phyloP scores from a whole-genome alignment of 2,888 invertebrate species.

The Tiliacea citrago region DNA sequence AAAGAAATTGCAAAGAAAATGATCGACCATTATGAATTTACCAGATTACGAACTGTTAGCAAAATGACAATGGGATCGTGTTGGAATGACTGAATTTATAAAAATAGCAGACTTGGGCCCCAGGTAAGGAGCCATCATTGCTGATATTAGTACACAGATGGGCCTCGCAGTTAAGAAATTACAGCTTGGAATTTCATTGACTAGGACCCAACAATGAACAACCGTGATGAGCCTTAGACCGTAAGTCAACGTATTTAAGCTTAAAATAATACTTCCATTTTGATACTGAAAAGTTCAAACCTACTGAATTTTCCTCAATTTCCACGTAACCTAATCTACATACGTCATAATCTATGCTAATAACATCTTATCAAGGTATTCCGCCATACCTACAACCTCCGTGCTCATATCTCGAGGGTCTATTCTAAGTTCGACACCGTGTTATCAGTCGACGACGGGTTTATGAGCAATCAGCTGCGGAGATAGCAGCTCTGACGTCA shows the following conservation, averaged over 20 bases:
- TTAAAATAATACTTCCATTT: background rate
- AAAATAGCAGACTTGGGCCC: too few species aligned
- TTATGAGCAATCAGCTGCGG: slow-evolving; percentile 81
- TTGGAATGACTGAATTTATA: too few species aligned
- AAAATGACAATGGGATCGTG: too few species aligned
- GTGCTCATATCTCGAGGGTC: slow-evolving; percentile 59
- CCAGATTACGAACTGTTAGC: too few species aligned
- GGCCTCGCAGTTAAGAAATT: too few species aligned
- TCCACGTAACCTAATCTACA: slow-evolving; percentile 35
- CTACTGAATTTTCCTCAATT: slow-evolving; percentile 19
- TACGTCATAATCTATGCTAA: slow-evolving; percentile 58
- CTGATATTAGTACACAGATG: background rate
- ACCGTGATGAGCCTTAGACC: background rate
- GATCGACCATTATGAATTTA: too few species aligned
- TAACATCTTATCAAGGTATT: slow-evolving; percentile 58
- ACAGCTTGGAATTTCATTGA: too few species aligned
- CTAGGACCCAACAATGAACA: background rate
- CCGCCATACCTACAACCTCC: slow-evolving; percentile 45
- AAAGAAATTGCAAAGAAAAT: too few species aligned
- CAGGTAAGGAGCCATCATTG: background rate
- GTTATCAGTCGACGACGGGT: slow-evolving; percentile 74
- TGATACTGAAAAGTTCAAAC: slow-evolving; percentile 1
- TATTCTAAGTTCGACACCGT: slow-evolving; percentile 67
- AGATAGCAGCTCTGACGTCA: slow-evolving; percentile 80
- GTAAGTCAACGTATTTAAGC: background rate